Evolutionary conservation across 2,888 invertebrate genomes (phyloP).

Genomic region (Endotricha flammealis): DNA sequence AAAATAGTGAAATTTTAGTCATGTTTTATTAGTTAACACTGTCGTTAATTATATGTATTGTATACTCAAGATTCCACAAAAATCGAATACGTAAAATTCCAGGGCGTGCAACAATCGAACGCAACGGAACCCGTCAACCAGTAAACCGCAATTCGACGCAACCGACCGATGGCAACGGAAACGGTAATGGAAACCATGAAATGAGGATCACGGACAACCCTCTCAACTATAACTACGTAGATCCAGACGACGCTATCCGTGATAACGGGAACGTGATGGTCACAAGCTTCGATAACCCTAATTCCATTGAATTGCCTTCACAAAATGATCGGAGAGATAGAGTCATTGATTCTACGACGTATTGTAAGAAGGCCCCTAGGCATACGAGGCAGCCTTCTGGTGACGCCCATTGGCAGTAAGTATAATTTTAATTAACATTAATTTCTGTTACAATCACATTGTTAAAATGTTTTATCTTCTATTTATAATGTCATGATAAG

Average conservation of each 20-base stretch:
- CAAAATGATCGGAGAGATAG: slow-evolving; percentile 53
- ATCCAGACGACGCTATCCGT: slow-evolving; percentile 80
- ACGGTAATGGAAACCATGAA: slow-evolving; percentile 65
- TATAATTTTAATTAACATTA: slow-evolving; percentile 39
- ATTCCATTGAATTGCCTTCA: slow-evolving; percentile 83
- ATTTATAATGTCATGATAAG: too few relatives aligned
- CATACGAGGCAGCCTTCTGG: slow-evolving; percentile 58
- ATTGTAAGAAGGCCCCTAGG: slow-evolving; percentile 80
- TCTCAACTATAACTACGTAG: slow-evolving; percentile 83
- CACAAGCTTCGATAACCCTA: slow-evolving; percentile 86
- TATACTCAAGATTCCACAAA: too few relatives aligned
- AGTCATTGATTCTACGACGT: slow-evolving; percentile 82
- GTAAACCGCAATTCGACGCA: slow-evolving; percentile 58
- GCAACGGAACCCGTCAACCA: slow-evolving; percentile 69
- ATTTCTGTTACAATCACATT: slow-evolving; percentile 6
- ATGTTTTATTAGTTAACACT: too few relatives aligned
- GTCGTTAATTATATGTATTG: too few relatives aligned
- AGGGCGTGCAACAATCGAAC: slow-evolving; percentile 80
- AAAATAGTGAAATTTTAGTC: too few relatives aligned
- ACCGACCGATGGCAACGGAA: slow-evolving; percentile 44
- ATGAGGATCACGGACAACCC: slow-evolving; percentile 90
- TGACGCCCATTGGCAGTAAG: slow-evolving; percentile 74
- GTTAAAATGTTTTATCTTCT: too few relatives aligned
- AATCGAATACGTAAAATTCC: slow-evolving; percentile 20
- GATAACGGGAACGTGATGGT: slow-evolving; percentile 74